Evolutionary conservation across 30 jellyfish, hydroid and myxozoan genomes (phyloP).

Genomic region (Aurelia sp.): DNA sequence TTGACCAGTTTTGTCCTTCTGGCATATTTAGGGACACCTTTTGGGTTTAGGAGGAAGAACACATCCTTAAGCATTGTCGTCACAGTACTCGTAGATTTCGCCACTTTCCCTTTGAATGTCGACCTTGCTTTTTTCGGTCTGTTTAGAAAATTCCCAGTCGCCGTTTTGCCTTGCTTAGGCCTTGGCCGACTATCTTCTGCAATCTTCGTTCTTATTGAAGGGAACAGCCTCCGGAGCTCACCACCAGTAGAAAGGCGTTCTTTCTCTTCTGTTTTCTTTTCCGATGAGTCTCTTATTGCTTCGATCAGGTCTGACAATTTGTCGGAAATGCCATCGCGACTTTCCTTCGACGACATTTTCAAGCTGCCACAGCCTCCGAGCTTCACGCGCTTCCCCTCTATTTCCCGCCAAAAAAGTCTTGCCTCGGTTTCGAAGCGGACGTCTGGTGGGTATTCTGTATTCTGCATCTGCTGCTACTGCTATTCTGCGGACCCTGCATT

Average conservation of each 20-base stretch:
- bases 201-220: neutral
- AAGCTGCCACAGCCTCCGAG: neutral
- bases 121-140: too few relatives aligned
- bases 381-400: neutral
- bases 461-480: too few relatives aligned
- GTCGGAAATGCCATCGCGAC: slow-evolving; percentile 2
- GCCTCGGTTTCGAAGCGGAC: neutral
- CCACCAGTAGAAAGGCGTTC: slow-evolving; percentile 3
- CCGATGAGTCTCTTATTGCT: neutral
- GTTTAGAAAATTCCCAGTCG: neutral
- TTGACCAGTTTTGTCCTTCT: too few relatives aligned
- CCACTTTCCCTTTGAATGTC: too few relatives aligned
- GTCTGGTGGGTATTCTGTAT: too few relatives aligned
- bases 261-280: slow-evolving; percentile 13
- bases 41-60: too few relatives aligned
- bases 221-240: neutral
- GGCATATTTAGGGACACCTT: too few relatives aligned
- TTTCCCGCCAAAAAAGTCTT: neutral
- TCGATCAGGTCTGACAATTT: slow-evolving; percentile 8
- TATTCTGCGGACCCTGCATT: neutral
- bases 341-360: slow-evolving; percentile 2
- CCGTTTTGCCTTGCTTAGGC: neutral
- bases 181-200: slow-evolving; percentile 15
- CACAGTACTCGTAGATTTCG: too few relatives aligned
- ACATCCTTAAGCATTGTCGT: too few relatives aligned